Evolutionary conservation across 2,888 invertebrate species (phyloP), one percentile per base, ranked within the genome.

Genomic region (Synergus umbraculus): DNA sequence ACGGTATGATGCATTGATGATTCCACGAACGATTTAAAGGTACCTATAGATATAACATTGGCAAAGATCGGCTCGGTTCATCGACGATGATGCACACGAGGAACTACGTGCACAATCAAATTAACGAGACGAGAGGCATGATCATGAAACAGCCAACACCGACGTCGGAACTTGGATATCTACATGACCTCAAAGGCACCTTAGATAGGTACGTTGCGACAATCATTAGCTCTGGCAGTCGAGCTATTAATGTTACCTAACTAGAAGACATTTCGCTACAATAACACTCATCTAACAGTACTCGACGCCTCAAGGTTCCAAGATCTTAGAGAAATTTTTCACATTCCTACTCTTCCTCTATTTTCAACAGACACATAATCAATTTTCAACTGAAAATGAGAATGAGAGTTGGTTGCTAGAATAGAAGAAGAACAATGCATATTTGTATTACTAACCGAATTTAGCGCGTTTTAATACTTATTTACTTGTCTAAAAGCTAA

Each of bases 191-290:
- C 86, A 86, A 87, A 87, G 88, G 87, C 86, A 87, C 87, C 87
- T 87, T 87, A 87, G 85, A 84, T 86, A 87, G 85, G 76, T 80
- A 76, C 78, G 81, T 87, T 87, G 87, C 86, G 86, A 87, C 86
- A 87, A 83, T 86, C 86, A 87, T 87, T 88, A 86, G 83, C 87
- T 85, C 85, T 87, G 87, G 83, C 86, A 85, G 82, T 84, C 79
- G 82, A 83, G 82, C 86, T 86, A 87, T 86, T 87, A 87, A 81
- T 83, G 83, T 86, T 85, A 85, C 85, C 85, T 80, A 87, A 87
- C 84, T 76, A 63, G 46, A 46, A 49, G 69, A 49, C 49, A 69
- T 46, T 73, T 73, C 49, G 37, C 49, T 29, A 29, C 69, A 69
- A 69, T 22, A 49, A 46, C 15, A 69, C 49, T 15, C 46, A 22